Evolutionary conservation across 2,113 vertebrate genomes (phyloP).

Genomic region (Pedetes capensis): DNA sequence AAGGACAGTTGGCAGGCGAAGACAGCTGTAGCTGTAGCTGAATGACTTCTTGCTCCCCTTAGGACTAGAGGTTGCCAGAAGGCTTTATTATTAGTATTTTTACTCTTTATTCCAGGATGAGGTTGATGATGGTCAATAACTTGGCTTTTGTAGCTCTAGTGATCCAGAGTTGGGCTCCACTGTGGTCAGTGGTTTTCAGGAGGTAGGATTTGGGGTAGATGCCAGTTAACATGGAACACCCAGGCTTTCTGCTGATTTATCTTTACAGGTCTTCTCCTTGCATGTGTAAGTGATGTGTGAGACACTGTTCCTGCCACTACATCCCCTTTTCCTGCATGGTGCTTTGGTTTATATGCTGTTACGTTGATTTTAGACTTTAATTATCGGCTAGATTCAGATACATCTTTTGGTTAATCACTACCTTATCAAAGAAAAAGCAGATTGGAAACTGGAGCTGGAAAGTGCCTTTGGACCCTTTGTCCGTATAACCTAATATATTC

Average conservation of each 20-base stretch:
- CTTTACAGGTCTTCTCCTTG: neutral
- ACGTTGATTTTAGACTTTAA: constrained; percentile 36
- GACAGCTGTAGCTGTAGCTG: neutral
- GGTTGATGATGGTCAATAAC: neutral
- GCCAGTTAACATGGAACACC: neutral
- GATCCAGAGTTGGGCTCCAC: neutral
- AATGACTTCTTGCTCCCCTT: neutral
- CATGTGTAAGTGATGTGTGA: neutral
- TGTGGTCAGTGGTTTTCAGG: neutral
- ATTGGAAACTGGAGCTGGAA: neutral
- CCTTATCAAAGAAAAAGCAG: neutral
- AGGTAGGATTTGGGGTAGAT: neutral
- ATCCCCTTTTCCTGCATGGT: neutral
- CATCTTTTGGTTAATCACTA: neutral
- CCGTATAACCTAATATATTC: neutral
- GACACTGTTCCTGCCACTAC: neutral
- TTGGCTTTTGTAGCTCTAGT: neutral
- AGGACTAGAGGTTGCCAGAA: neutral
- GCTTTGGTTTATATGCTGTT: neutral
- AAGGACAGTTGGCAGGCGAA: neutral
- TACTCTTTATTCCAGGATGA: neutral
- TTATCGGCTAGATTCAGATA: constrained; percentile 18
- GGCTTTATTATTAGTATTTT: too few relatives aligned
- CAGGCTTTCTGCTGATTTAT: neutral
- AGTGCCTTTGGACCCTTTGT: neutral